Evolutionary conservation across 2,797 vertebrate species (phyloP), one percentile per base, ranked within the genome.

Genomic region (Atherinosoma microstoma): DNA sequence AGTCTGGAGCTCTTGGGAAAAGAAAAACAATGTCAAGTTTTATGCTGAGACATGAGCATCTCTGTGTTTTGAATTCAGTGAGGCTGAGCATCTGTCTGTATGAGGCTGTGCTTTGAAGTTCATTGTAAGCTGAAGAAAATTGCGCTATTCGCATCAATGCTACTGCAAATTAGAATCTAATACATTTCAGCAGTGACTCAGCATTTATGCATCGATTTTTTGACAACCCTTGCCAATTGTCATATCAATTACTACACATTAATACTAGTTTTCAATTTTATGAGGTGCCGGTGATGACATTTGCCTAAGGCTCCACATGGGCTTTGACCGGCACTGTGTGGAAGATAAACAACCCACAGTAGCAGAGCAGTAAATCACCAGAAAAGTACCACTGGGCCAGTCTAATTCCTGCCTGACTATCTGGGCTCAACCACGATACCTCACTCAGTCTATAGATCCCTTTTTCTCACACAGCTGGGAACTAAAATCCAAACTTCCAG

Each of bases 401-500:
- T 29, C 6, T 36, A 6, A 58, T 3, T 20, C 2, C 40, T 59
- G 34, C 3, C 8, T 9, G n/a, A 36, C 6, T 16, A 60, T 0
- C 30, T 0, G 38, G 16, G 56, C 13, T 27, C 57, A 60, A 66
- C 72, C 9, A 54, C 7, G 13, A 32, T 65, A 40, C 16, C 51
- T 42, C 0, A 11, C 18, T 60, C 58, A 8, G 56, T 40, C 13
- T 40, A 3, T 29, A 68, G 40, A 60, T 67, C 61, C 29, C 40
- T 40, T 69, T 42, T 8, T 0, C 58, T 67, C 38, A 63, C 58
- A 64, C 20, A n/a, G 20, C 45, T n/a, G 6, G 6, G 18, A 49
- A 0, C 24, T 34, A 56, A 29, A 22, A 63, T 64, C 45, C 56
- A 54, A 42, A 40, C 67, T 1, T 77, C 78, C 78, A 70, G 16